A percentile compares a stretch with the other conserved stretches of the same genome.
phyloP scores from a whole-genome alignment of 2,797 vertebrate species.

The Myripristis jacobus region DNA sequence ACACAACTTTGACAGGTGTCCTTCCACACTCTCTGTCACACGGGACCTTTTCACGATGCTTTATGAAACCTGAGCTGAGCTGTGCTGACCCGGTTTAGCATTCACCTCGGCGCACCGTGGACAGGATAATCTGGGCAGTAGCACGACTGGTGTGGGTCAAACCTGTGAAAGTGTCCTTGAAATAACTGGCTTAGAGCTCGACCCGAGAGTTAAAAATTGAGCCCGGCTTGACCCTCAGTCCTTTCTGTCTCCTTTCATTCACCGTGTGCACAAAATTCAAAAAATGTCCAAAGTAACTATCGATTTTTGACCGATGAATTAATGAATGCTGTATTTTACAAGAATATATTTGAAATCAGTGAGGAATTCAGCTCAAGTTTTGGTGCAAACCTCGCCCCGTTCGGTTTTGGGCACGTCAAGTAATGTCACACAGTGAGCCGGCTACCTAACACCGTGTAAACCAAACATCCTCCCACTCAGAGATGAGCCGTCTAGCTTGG shows the following conservation, averaged over 20 bases:
- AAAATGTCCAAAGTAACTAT: slow-evolving; percentile 7
- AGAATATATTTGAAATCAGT: too few species aligned
- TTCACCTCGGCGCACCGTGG: slow-evolving; percentile 30
- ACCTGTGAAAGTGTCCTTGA: slow-evolving; percentile 29
- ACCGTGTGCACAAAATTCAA: background rate
- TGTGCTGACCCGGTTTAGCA: slow-evolving; percentile 35
- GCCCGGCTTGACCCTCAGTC: slow-evolving; percentile 1
- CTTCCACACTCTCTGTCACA: slow-evolving; percentile 51
- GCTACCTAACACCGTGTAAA: slow-evolving; percentile 42
- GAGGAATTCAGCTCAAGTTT: background rate
- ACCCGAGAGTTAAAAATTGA: background rate
- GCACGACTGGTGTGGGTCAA: slow-evolving; percentile 31
- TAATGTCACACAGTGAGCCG: slow-evolving; percentile 5
- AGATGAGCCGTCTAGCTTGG: slow-evolving; percentile 51
- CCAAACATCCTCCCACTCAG: slow-evolving; percentile 38
- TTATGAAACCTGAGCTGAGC: slow-evolving; percentile 23
- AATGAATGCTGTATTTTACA: background rate
- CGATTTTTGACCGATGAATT: background rate
- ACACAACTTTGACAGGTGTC: slow-evolving; percentile 68
- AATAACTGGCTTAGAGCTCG: slow-evolving; percentile 12
- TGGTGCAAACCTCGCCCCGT: slow-evolving; percentile 26
- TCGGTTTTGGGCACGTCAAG: slow-evolving; percentile 29
- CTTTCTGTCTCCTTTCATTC: background rate
- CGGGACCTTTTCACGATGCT: slow-evolving; percentile 32
- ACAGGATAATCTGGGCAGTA: slow-evolving; percentile 24